Percentiles rank a stretch among this genome's conserved stretches.
These are phyloP conservation scores for Hydrotaea cyrtoneurina DNA, from an alignment of 2,888 invertebrate genomes.

Conservation along the genomic window DNA sequence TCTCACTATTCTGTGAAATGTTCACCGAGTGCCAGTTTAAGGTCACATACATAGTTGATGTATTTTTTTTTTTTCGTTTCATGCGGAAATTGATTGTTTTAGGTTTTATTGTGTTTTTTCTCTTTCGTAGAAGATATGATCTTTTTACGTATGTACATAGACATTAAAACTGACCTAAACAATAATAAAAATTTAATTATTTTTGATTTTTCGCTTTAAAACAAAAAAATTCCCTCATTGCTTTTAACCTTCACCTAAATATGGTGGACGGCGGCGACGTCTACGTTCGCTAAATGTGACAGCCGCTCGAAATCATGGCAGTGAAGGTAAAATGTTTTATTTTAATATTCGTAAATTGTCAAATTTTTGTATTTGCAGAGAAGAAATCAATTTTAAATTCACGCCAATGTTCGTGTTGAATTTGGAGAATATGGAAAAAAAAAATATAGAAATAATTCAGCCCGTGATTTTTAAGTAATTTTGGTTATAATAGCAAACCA, in stretches of 20 bases:
- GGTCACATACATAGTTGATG: not conserved
- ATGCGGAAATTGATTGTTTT: conserved; percentile 28
- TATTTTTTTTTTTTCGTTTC: not conserved
- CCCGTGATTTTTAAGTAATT: too few relatives aligned
- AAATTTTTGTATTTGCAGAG: not conserved
- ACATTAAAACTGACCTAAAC: conserved; percentile 45
- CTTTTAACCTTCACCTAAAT: conserved; percentile 61
- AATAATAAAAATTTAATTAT: conserved; percentile 32
- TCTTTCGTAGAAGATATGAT: conserved; percentile 2
- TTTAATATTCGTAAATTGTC: not conserved
- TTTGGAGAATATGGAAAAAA: too few relatives aligned
- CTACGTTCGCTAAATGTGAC: not conserved
- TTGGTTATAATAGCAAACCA: too few relatives aligned
- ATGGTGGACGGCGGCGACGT: not conserved
- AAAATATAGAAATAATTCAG: too few relatives aligned
- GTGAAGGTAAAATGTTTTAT: not conserved
- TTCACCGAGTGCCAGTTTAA: not conserved
- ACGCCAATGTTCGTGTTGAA: too few relatives aligned
- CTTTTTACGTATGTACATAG: not conserved
- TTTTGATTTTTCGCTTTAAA: conserved; percentile 27
- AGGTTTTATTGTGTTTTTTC: not conserved
- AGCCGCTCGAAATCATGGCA: conserved; percentile 3
- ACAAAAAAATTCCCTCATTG: conserved; percentile 24
- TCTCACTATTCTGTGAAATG: not conserved
- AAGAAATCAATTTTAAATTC: too few relatives aligned